phyloP scores from a whole-genome alignment of 2,888 invertebrate genomes.

The Vanessa cardui region DNA sequence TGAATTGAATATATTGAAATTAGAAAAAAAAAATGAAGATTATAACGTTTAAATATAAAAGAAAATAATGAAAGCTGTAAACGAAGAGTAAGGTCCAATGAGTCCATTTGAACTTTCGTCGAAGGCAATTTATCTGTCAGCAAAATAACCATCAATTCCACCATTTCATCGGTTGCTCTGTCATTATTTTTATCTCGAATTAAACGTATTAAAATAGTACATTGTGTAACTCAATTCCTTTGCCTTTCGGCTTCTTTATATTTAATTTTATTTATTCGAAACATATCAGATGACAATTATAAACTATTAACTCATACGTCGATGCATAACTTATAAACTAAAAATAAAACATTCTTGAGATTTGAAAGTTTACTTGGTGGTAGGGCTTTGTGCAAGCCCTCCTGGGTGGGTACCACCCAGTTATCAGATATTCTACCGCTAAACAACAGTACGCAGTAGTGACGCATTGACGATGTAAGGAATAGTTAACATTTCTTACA shows the following conservation, averaged over 20 bases:
- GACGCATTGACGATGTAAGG: no score
- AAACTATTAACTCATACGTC: no score
- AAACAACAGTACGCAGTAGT: no score
- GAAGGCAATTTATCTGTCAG: slow-evolving; percentile 23
- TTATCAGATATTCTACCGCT: no score
- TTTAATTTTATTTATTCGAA: no score
- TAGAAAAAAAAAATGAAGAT: background rate
- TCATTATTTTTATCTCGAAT: slow-evolving; percentile 7
- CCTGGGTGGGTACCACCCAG: no score
- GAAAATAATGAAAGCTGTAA: slow-evolving; percentile 1
- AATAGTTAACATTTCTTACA: no score
- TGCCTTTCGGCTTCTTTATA: background rate
- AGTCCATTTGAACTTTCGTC: slow-evolving; percentile 8
- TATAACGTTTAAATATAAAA: background rate
- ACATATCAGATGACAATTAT: no score
- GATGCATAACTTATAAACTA: no score
- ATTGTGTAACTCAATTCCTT: background rate
- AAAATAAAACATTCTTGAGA: no score
- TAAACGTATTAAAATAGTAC: background rate
- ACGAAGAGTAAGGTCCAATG: slow-evolving; percentile 6
- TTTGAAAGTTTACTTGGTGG: no score
- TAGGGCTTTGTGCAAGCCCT: no score
- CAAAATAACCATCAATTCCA: slow-evolving; percentile 21
- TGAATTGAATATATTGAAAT: background rate
- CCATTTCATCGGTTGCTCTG: slow-evolving; percentile 21